Evolutionary conservation across 2,113 vertebrate genomes (phyloP).

Genomic region (Gymnogyps californianus): DNA sequence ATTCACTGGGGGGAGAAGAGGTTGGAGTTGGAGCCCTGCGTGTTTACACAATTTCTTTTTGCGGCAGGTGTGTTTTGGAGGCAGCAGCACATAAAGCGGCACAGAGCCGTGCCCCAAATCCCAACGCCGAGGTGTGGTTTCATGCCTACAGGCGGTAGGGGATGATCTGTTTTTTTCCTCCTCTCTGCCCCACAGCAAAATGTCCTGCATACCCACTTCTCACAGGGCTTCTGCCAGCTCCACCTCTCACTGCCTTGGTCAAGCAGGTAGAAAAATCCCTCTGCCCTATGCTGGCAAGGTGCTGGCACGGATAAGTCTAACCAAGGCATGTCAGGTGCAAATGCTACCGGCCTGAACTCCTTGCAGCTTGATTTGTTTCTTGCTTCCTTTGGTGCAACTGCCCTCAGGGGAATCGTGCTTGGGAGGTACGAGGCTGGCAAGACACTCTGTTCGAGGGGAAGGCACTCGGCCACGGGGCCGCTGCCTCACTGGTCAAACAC

Average conservation of each 20-base stretch:
- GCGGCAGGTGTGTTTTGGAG: not conserved
- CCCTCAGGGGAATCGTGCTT: not conserved
- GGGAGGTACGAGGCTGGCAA: not conserved
- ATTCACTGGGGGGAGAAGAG: not conserved
- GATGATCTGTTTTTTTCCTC: not conserved
- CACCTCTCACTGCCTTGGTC: not conserved
- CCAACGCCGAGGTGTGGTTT: not conserved
- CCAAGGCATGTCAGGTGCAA: accelerated
- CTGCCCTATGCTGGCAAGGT: not conserved
- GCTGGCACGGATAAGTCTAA: accelerated
- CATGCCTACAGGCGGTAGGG: not conserved
- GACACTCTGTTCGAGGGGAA: not conserved
- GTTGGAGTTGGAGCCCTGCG: not conserved
- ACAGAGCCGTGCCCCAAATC: not conserved
- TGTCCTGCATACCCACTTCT: not conserved
- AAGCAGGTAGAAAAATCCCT: not conserved
- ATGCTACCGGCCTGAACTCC: accelerated
- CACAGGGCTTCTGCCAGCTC: not conserved
- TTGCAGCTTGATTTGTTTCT: not conserved
- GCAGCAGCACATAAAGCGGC: not conserved
- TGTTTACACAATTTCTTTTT: not conserved
- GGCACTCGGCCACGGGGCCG: not conserved
- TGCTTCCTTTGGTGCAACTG: not conserved
- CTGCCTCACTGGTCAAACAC: not conserved
- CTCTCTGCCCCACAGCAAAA: not conserved